Conservation (phyloP, 2,797 vertebrate species). For the Eptatretus atami region DNA sequence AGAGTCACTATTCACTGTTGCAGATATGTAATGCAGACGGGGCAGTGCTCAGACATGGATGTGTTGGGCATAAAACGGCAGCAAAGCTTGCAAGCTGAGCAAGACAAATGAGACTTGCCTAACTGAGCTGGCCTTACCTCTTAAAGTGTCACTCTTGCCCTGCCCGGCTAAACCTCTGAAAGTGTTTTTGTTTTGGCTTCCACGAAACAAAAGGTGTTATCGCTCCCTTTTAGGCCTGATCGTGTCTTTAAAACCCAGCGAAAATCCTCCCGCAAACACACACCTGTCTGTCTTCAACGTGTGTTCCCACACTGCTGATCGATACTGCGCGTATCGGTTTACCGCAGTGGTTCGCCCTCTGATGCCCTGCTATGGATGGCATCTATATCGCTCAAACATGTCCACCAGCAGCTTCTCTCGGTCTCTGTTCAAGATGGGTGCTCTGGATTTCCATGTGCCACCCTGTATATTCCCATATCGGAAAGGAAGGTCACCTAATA, state of each 20-base stretch:
- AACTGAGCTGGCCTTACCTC: not conserved
- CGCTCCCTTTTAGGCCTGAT: not conserved
- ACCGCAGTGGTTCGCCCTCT: not conserved
- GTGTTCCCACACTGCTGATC: slow-evolving; percentile 1
- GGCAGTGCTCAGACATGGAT: slow-evolving; percentile 1
- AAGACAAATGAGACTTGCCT: slow-evolving; percentile 5
- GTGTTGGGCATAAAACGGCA: not conserved
- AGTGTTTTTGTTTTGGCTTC: slow-evolving; percentile 5
- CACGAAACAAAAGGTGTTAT: slow-evolving; percentile 5
- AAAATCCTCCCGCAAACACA: not conserved
- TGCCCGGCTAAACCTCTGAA: slow-evolving; percentile 5
- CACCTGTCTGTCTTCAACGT: slow-evolving; percentile 4
- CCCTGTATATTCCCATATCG: too few relatives aligned
- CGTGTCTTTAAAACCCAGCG: too few relatives aligned
- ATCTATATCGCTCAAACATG: too few relatives aligned
- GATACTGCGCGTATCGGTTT: slow-evolving; percentile 4
- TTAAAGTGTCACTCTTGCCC: not conserved
- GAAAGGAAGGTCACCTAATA: too few relatives aligned
- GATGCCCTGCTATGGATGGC: too few relatives aligned
- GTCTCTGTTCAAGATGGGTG: too few relatives aligned
- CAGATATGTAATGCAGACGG: not conserved
- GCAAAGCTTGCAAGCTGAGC: slow-evolving; percentile 5
- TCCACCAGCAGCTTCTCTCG: too few relatives aligned
- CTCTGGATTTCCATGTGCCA: too few relatives aligned
- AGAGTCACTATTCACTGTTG: slow-evolving; percentile 1